phyloP scores from a whole-genome alignment of 2,888 invertebrate species.

The Silvanus unidentatus region DNA sequence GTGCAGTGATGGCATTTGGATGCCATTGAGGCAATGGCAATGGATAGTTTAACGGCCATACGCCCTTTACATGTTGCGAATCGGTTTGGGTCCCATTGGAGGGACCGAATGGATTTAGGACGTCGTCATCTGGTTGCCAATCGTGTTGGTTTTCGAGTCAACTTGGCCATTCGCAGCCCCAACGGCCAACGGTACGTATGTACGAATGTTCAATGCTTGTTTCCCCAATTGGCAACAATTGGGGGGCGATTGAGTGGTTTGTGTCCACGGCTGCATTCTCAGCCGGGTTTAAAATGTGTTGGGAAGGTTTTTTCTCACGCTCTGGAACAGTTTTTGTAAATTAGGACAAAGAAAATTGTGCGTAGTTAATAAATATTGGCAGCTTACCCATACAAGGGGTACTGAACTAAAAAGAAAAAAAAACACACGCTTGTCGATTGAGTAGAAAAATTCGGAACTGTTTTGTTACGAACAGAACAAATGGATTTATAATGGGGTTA shows the following conservation, averaged over 20 bases:
- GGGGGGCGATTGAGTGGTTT: conserved; percentile 28
- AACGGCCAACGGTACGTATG: conserved; percentile 79
- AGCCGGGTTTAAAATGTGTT: conserved; percentile 39
- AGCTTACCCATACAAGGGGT: conserved; percentile 54
- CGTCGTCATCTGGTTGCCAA: conserved; percentile 38
- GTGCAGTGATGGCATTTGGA: conserved; percentile 44
- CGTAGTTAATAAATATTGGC: conserved; percentile 9
- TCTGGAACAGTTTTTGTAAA: conserved; percentile 48
- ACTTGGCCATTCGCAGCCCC: conserved; percentile 96
- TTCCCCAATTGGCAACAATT: conserved; percentile 46
- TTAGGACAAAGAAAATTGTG: conserved; percentile 15
- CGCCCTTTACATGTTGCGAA: conserved; percentile 47
- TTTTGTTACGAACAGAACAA: background rate
- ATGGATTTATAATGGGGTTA: background rate
- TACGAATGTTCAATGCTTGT: conserved; percentile 51
- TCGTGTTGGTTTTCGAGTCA: conserved; percentile 75
- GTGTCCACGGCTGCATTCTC: conserved; percentile 40
- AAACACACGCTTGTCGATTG: no score
- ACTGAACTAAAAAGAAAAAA: conserved; percentile 31
- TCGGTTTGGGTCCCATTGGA: conserved; percentile 27
- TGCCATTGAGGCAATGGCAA: conserved; percentile 74
- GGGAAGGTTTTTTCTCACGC: conserved; percentile 61
- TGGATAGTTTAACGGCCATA: conserved; percentile 64
- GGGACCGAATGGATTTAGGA: no score
- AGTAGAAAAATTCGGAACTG: conserved; percentile 12